phyloP scores from a whole-genome alignment of 2,888 invertebrate species.

The Gymnoscelis rufifasciata region DNA sequence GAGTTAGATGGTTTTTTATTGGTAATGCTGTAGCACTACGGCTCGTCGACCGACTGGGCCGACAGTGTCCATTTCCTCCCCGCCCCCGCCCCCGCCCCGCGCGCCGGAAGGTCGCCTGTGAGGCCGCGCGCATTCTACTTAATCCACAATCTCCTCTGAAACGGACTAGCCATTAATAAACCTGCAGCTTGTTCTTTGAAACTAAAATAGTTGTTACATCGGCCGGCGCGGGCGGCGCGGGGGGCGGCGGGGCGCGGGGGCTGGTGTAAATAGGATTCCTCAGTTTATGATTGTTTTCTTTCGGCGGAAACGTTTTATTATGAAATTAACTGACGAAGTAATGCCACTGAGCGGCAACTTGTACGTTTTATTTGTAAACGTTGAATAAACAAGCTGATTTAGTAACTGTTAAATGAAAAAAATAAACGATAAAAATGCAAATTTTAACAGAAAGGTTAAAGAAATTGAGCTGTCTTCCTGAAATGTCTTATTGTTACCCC shows the following conservation, averaged over 20 bases:
- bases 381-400: background rate
- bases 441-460: too few species aligned
- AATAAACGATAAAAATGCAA: too few species aligned
- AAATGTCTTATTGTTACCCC: too few species aligned
- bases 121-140: background rate
- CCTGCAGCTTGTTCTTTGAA: background rate
- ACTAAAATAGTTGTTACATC: slow-evolving; percentile 3
- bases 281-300: slow-evolving; percentile 3
- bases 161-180: background rate
- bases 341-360: background rate
- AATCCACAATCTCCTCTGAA: background rate
- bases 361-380: background rate
- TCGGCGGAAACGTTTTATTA: slow-evolving; percentile 2
- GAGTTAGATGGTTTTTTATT: too few species aligned
- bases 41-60: too few species aligned
- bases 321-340: background rate
- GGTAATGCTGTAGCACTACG: too few species aligned
- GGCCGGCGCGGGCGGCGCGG: background rate
- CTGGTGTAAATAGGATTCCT: background rate
- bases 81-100: too few species aligned
- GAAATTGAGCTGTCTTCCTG: too few species aligned
- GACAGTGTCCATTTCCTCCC: too few species aligned
- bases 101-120: background rate
- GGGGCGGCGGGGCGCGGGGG: background rate
- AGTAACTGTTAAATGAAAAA: too few species aligned